phyloP scores from a whole-genome alignment of 2,797 vertebrate genomes.

The Anguilla megastoma region DNA sequence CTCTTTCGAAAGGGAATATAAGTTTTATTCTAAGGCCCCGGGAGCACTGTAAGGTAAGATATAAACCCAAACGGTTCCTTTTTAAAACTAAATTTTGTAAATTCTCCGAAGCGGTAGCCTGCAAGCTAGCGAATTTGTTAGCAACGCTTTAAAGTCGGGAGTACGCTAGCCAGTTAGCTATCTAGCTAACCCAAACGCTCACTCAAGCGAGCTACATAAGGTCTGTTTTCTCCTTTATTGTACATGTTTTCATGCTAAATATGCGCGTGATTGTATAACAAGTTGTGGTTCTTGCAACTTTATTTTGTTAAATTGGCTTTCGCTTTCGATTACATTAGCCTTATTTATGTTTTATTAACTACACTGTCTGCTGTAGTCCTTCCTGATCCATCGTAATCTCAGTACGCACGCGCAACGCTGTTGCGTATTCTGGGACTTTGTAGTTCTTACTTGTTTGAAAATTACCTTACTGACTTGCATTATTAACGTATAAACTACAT shows the following conservation, averaged over 20 bases:
- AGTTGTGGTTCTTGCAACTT: conserved; percentile 10
- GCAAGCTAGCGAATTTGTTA: conserved; percentile 46
- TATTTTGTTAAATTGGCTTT: conserved; percentile 19
- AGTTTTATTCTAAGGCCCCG: conserved; percentile 43
- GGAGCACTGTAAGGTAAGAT: conserved; percentile 52
- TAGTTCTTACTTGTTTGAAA: conserved; percentile 58
- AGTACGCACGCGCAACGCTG: conserved; percentile 60
- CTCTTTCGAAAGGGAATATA: conserved; percentile 56
- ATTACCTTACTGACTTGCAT: conserved; percentile 33
- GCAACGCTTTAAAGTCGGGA: conserved; percentile 65
- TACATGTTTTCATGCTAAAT: conserved; percentile 6
- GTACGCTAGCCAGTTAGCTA: conserved; percentile 28
- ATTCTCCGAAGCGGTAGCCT: background rate
- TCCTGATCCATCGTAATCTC: conserved; percentile 39
- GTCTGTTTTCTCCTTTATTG: background rate
- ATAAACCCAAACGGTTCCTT: background rate
- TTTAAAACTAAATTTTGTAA: conserved; percentile 23
- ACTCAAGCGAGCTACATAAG: background rate
- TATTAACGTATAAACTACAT: conserved; percentile 66
- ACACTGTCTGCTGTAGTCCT: conserved; percentile 54
- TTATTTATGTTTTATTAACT: conserved; percentile 50
- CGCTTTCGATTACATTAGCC: conserved; percentile 18
- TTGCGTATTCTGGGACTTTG: conserved; percentile 59
- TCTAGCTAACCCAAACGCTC: conserved; percentile 27
- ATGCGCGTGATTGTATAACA: background rate